Conservation (phyloP, 2,888 invertebrate species). For the Linnaemya vulpina region DNA sequence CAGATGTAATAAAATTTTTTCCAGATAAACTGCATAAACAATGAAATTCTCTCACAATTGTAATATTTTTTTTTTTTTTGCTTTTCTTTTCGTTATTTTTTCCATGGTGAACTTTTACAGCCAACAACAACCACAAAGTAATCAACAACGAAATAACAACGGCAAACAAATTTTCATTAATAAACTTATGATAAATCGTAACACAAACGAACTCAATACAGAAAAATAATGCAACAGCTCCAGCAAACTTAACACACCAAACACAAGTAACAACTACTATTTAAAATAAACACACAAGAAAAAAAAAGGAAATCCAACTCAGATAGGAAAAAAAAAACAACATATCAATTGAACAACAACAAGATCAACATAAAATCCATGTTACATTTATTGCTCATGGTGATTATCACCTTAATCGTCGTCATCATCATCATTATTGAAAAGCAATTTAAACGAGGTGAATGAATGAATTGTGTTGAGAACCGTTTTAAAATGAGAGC, state of each 20-base stretch:
- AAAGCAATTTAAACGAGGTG: no score
- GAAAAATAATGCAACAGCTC: slow-evolving; percentile 7
- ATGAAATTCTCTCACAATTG: slow-evolving; percentile 49
- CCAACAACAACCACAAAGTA: not conserved
- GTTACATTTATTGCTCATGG: slow-evolving; percentile 29
- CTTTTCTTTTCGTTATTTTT: not conserved
- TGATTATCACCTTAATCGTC: not conserved
- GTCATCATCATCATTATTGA: not conserved
- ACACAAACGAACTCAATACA: slow-evolving; percentile 17
- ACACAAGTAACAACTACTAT: not conserved
- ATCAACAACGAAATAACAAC: slow-evolving; percentile 6
- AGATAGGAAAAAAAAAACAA: not conserved
- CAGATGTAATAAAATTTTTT: slow-evolving; percentile 33
- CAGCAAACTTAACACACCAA: slow-evolving; percentile 13
- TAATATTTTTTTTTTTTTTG: slow-evolving; percentile 5
- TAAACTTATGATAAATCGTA: slow-evolving; percentile 23
- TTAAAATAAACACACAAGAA: not conserved
- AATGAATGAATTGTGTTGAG: not conserved
- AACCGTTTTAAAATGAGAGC: slow-evolving; percentile 1
- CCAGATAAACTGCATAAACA: slow-evolving; percentile 25
- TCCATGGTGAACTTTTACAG: not conserved
- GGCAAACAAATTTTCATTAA: slow-evolving; percentile 49
- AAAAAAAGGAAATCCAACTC: not conserved
- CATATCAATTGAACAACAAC: not conserved
- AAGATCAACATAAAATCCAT: not conserved